Conservation (phyloP, 2,113 vertebrate genomes). For the Thalassoma bifasciatum region DNA sequence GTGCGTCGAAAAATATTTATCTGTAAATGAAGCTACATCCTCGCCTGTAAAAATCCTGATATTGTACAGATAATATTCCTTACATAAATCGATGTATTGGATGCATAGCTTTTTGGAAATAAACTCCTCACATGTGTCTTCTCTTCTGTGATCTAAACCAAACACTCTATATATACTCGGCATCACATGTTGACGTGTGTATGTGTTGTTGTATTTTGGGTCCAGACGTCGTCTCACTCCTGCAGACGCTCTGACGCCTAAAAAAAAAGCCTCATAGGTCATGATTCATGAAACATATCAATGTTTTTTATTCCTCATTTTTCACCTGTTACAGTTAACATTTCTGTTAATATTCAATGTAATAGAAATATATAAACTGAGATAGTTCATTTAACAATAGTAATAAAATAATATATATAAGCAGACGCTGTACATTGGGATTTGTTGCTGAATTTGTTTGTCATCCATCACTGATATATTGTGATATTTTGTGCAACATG, state of each 20-base stretch:
- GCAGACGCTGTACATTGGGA: conserved; percentile 46
- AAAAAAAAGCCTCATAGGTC: conserved; percentile 21
- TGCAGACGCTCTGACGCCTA: conserved; percentile 22
- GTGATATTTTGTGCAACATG: conserved; percentile 78
- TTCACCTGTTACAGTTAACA: conserved; percentile 25
- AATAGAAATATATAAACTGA: conserved; percentile 49
- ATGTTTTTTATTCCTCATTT: conserved; percentile 51
- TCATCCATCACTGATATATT: conserved; percentile 64
- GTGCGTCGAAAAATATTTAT: neutral
- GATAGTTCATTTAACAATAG: conserved; percentile 48
- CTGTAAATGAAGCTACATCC: neutral
- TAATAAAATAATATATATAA: conserved; percentile 53
- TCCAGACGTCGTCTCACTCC: conserved; percentile 31
- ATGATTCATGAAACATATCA: conserved; percentile 52
- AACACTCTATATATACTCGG: conserved; percentile 36
- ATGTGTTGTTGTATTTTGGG: conserved; percentile 60
- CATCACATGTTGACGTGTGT: conserved; percentile 65
- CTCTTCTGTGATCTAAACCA: conserved; percentile 62
- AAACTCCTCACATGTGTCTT: conserved; percentile 48
- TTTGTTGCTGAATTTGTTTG: conserved; percentile 61
- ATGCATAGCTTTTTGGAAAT: conserved; percentile 47
- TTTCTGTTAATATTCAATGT: conserved; percentile 66
- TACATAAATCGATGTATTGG: conserved; percentile 26
- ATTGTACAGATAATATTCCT: conserved; percentile 53
- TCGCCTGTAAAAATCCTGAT: conserved; percentile 36